Evolutionary conservation across 2,113 vertebrate species (phyloP).

Genomic region (Halcyon senegalensis): DNA sequence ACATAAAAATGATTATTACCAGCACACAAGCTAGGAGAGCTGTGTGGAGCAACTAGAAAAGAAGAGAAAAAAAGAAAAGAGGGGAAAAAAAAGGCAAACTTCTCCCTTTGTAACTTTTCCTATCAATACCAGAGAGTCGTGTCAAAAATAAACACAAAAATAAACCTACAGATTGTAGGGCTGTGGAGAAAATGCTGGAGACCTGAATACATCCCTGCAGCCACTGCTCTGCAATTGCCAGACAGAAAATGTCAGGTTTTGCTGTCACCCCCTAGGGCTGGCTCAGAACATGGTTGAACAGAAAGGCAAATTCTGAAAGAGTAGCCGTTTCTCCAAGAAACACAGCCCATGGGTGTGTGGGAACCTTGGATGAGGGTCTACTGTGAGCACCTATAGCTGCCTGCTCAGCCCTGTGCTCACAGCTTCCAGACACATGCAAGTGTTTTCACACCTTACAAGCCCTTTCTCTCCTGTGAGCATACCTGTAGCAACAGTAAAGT

Average conservation of each 20-base stretch:
- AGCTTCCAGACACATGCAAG: fast-evolving
- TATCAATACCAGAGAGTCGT: neutral
- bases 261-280: neutral
- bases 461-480: neutral
- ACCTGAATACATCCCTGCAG: neutral
- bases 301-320: neutral
- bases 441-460: neutral
- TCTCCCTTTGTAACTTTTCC: neutral
- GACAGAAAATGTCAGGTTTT: neutral
- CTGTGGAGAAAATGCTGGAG: neutral
- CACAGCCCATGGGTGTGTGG: neutral
- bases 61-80: neutral
- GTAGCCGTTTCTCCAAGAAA: neutral
- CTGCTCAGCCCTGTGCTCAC: neutral
- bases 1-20: neutral
- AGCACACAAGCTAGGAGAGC: neutral
- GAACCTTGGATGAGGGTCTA: neutral
- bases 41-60: neutral
- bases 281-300: neutral
- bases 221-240: neutral
- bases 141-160: neutral
- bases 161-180: neutral
- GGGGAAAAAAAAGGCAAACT: neutral
- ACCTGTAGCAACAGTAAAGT: neutral
- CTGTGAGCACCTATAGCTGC: neutral